Conservation (phyloP, 2,888 invertebrate genomes). For the Tinea pellionella region DNA sequence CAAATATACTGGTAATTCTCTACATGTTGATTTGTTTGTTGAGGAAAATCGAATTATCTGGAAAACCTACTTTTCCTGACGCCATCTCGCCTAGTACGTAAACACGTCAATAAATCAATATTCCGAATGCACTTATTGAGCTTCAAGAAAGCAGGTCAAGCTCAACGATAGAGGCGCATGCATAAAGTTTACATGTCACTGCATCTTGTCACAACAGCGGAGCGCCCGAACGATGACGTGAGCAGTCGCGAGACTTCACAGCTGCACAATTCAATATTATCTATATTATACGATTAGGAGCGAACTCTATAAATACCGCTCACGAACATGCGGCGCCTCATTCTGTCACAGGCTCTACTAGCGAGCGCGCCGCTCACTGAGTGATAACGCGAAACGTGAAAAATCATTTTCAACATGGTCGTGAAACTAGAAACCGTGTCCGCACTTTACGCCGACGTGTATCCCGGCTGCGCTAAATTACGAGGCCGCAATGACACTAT, state of each 20-base stretch:
- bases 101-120: constrained; percentile 2
- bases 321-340: constrained; percentile 33
- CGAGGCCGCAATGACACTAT: constrained; percentile 30
- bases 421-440: constrained; percentile 49
- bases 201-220: neutral
- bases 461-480: constrained; percentile 33
- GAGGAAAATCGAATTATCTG: neutral
- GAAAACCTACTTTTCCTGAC: neutral
- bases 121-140: constrained; percentile 12
- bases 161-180: neutral
- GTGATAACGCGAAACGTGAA: neutral
- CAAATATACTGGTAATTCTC: neutral
- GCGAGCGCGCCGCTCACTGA: constrained; percentile 28
- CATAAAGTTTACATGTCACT: neutral
- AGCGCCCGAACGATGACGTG: neutral
- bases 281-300: constrained; percentile 6
- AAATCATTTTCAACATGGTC: constrained; percentile 33
- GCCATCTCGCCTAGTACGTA: neutral
- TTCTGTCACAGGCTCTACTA: constrained; percentile 32
- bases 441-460: constrained; percentile 42
- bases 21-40: neutral
- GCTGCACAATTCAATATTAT: constrained; percentile 5
- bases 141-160: constrained; percentile 14
- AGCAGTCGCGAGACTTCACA: constrained; percentile 1
- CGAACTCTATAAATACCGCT: constrained; percentile 35